These are phyloP conservation scores for Dendrolimus pini DNA, from an alignment of 2,888 invertebrate genomes.

Conservation along the genomic window DNA sequence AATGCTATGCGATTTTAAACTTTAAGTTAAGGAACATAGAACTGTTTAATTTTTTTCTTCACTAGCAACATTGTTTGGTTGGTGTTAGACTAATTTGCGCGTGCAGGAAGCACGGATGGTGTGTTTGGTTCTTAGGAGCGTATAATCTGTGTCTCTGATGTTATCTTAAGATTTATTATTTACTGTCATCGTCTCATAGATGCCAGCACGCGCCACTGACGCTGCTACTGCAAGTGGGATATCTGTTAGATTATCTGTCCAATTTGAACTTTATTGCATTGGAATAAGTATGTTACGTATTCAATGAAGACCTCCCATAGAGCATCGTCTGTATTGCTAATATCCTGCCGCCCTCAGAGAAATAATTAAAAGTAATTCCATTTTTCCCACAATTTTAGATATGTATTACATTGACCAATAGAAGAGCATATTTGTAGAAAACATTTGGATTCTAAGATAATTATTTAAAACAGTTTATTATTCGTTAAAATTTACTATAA, in stretches of 20 bases:
- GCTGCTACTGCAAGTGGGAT: slow-evolving; percentile 31
- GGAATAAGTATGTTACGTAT: slow-evolving; percentile 20
- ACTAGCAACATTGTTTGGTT: slow-evolving; percentile 38
- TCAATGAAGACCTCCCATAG: slow-evolving; percentile 38
- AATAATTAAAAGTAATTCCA: too few relatives aligned
- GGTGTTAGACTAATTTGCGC: slow-evolving; percentile 68
- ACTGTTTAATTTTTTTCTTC: slow-evolving; percentile 19
- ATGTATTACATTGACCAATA: too few relatives aligned
- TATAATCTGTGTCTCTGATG: slow-evolving; percentile 73
- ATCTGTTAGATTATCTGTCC: slow-evolving; percentile 13
- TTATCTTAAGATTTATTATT: slow-evolving; percentile 74
- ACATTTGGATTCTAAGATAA: too few relatives aligned
- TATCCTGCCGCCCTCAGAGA: slow-evolving; percentile 10
- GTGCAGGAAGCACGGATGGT: slow-evolving; percentile 73
- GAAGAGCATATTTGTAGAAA: too few relatives aligned
- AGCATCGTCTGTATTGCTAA: slow-evolving; percentile 6
- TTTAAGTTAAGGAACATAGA: slow-evolving; percentile 27
- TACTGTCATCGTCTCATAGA: slow-evolving; percentile 69
- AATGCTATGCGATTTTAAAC: slow-evolving; percentile 23
- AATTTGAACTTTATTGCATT: slow-evolving; percentile 28
- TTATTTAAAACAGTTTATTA: too few relatives aligned
- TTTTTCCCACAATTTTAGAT: too few relatives aligned
- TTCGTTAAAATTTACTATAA: too few relatives aligned
- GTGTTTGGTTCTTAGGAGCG: slow-evolving; percentile 65
- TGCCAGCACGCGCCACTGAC: slow-evolving; percentile 69